phyloP scores from a whole-genome alignment of 2,888 invertebrate species.

The Lithophane socia region DNA sequence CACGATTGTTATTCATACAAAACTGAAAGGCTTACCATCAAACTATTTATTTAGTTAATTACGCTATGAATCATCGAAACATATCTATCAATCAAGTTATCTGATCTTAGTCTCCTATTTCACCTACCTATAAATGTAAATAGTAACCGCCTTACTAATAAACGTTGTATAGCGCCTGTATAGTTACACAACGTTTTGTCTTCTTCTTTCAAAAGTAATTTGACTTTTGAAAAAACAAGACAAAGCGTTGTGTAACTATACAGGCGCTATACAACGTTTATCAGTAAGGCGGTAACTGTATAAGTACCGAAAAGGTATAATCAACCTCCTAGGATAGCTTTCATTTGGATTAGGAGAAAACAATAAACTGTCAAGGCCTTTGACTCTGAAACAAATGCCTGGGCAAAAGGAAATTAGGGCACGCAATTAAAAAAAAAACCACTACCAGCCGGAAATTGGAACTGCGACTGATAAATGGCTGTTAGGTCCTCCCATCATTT shows the following conservation, averaged over 20 bases:
- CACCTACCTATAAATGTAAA: neutral
- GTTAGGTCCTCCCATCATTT: slow-evolving; percentile 39
- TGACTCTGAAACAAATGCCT: neutral
- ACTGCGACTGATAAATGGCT: slow-evolving; percentile 43
- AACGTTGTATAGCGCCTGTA: too few species aligned
- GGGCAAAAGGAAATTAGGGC: slow-evolving; percentile 27
- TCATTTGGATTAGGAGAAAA: neutral
- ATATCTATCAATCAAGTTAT: neutral
- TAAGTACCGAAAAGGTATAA: neutral
- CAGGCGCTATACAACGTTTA: too few species aligned
- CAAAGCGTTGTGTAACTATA: too few species aligned
- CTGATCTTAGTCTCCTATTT: neutral
- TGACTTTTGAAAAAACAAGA: too few species aligned
- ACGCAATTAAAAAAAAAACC: slow-evolving; percentile 24
- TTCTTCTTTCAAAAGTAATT: too few species aligned
- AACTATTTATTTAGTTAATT: neutral
- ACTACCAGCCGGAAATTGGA: slow-evolving; percentile 36
- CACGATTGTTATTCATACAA: too few species aligned
- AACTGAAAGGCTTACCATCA: neutral
- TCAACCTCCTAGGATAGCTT: neutral
- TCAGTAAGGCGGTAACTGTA: too few species aligned
- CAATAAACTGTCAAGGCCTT: neutral
- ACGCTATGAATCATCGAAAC: neutral
- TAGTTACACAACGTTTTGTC: too few species aligned
- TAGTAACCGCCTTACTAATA: too few species aligned